These are phyloP conservation scores for Promerops cafer DNA, from an alignment of 2,113 vertebrate species.

Conservation along the genomic window DNA sequence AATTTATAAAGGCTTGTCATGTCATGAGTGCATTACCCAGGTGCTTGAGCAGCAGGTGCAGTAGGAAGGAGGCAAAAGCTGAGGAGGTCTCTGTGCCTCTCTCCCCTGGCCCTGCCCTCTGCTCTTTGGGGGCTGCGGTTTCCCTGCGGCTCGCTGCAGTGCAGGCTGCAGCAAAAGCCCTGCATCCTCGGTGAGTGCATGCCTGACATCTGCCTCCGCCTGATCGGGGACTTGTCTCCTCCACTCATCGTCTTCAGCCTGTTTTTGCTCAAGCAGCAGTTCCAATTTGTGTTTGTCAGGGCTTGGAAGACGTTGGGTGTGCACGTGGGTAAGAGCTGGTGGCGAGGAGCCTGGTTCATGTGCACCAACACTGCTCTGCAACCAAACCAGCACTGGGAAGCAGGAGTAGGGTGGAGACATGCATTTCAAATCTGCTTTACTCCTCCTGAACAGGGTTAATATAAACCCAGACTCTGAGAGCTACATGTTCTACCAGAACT, in stretches of 20 bases:
- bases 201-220: background rate
- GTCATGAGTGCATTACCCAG: background rate
- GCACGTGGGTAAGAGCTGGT: accelerated
- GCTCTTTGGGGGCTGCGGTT: accelerated
- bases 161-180: background rate
- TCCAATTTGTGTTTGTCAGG: background rate
- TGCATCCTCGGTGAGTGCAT: accelerated
- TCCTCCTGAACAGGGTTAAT: background rate
- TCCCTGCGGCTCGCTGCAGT: accelerated
- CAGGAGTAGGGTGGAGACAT: background rate
- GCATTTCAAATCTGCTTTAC: background rate
- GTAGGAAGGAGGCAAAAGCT: background rate
- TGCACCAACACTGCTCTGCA: background rate
- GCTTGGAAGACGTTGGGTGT: background rate
- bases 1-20: background rate
- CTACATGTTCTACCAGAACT: background rate
- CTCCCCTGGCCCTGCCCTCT: background rate
- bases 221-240: accelerated
- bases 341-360: background rate
- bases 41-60: background rate
- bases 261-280: background rate
- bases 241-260: accelerated
- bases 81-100: background rate
- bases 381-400: background rate
- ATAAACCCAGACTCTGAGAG: background rate